Evolutionary conservation across 2,113 vertebrate species (phyloP), one percentile per base, ranked within the genome.

Genomic region (Protomyctophum bolini): DNA sequence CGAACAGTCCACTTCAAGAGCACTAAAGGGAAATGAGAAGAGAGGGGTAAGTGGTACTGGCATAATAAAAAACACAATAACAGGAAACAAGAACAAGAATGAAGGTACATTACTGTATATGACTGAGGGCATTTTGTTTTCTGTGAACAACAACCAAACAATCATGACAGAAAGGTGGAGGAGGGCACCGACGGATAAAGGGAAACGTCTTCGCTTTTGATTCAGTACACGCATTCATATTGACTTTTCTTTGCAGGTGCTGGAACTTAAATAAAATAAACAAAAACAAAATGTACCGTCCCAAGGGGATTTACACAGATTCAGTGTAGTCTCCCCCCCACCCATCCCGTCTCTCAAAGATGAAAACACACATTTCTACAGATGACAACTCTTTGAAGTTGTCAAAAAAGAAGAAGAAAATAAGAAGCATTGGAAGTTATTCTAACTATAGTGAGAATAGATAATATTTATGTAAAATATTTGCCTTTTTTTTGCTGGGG

Each of bases 1-100:
- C 55, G 90, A 85, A 65, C 85, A 77, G 76, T 95, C 95, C 68
- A 93, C 94, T 62, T 92, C 94, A 75, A 91, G 92, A 10, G 91
- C 93, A 87, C 95, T 96, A 85, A 1, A 90, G 73, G 73, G 33
- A 41, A 6, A 41, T 41, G 33, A 41, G 33, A 90, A 87, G 89
- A 92, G 76, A 91, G 88, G 84, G 87, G 79, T 58, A 83, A 63
- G 83, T 49, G 52, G 48, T 2, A 15, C 10, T 41, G 50, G 60
- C 10, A 49, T 63, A 21, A 73, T 62, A 66, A 71, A 67, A 72
- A 62, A 0, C 47, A 41, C 14, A 64, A 45, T 66, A 58, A 29
- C 6, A 56, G 41, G 1, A 49, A 75, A 60, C 10, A 0, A 52
- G 15, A 68, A 33, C 41, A 75, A 51, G 66, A 72, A 75, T 46